Evolutionary conservation across 2,888 invertebrate species (phyloP).

Genomic region (Clanis bilineata): DNA sequence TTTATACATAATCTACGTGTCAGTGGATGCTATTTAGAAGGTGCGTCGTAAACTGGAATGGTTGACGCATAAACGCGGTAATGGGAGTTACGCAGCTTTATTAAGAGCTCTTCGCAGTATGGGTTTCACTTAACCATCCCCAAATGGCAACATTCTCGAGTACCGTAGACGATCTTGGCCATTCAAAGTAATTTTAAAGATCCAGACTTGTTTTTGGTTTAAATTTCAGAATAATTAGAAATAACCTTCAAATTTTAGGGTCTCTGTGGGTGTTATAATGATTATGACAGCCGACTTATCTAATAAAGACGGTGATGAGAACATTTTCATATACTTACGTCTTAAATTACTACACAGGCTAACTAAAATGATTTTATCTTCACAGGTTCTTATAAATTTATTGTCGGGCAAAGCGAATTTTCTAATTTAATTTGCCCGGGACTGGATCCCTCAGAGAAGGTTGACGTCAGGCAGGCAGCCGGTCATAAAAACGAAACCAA

Average conservation of each 20-base stretch:
- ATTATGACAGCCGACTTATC: neutral
- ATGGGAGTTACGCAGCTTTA: constrained; percentile 49
- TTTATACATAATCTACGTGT: constrained; percentile 22
- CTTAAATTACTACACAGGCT: too few species aligned
- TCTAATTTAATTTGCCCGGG: too few species aligned
- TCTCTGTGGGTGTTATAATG: neutral
- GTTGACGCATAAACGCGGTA: constrained; percentile 44
- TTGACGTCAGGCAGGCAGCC: too few species aligned
- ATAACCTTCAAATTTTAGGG: neutral
- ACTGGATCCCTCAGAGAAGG: too few species aligned
- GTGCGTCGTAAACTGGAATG: constrained; percentile 50
- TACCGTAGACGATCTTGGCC: neutral
- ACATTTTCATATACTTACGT: neutral
- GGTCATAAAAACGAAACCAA: too few species aligned
- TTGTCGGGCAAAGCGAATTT: too few species aligned
- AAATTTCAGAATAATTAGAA: neutral
- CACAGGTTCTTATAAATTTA: too few species aligned
- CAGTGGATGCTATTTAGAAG: constrained; percentile 31
- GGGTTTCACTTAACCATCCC: constrained; percentile 37
- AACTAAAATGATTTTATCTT: too few species aligned
- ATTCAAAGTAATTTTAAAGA: neutral
- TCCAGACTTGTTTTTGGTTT: neutral
- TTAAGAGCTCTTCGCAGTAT: constrained; percentile 39
- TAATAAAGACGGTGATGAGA: neutral
- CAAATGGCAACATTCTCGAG: constrained; percentile 22